These are phyloP conservation scores for Polyodon spathula DNA, from an alignment of 2,113 vertebrate species.

Conservation along the genomic window DNA sequence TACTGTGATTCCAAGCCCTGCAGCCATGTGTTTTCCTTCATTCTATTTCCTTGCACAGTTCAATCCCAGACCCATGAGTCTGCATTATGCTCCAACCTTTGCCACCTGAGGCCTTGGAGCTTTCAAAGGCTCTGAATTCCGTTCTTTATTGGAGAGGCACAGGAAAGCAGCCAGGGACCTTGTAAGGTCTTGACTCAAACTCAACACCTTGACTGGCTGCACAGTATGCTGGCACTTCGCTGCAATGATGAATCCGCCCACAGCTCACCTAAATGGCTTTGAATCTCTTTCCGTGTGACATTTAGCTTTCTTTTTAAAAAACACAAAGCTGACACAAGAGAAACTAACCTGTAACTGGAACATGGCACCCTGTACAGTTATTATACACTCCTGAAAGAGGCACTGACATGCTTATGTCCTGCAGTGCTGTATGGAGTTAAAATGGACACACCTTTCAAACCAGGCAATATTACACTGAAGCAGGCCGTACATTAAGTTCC, in stretches of 20 bases:
- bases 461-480: no score
- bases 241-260: neutral
- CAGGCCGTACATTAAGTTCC: no score
- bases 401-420: no score
- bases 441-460: no score
- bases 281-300: neutral
- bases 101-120: neutral
- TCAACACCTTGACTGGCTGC: neutral
- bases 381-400: no score
- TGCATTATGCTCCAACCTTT: neutral
- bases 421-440: no score
- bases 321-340: no score
- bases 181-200: slow-evolving; percentile 3
- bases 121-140: neutral
- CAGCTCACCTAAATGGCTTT: neutral
- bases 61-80: neutral
- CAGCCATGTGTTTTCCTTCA: neutral
- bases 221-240: neutral
- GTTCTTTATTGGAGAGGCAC: neutral
- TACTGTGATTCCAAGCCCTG: neutral
- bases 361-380: no score
- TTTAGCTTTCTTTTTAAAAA: neutral
- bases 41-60: slow-evolving; percentile 3
- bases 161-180: neutral
- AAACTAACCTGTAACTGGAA: neutral